Base-by-base conservation (phyloP, 2,113 vertebrate species). In the Pomatorhinus ruficollis region DNA sequence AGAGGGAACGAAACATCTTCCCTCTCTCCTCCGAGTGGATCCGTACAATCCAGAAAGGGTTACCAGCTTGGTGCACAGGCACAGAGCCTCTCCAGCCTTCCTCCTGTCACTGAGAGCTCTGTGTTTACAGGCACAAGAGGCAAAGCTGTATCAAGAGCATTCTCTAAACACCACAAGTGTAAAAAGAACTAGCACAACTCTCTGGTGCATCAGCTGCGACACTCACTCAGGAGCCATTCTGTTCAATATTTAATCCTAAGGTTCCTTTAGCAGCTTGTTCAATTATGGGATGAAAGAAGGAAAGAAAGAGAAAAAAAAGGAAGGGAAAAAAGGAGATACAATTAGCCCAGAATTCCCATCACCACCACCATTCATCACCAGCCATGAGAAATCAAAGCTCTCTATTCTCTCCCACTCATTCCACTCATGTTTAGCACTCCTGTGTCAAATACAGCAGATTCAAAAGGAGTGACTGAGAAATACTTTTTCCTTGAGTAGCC, bases 161-260 rank as follows among this genome's bases (percentile, higher is more conserved):
- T 75, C 61, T 35, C 81, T 68, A 6, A 76, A 47, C 24, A n/a
- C 27, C 33, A 30, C 25, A 57, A 87, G 65, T 3, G 11, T 20
- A 71, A 56, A 11, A 25, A 79, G 76, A 85, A 64, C 5, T 11
- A 71, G 44, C 40, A n/a, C 49, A 57, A 23, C n/a, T 60, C 65
- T 59, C 74, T n/a, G 13, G 27, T 37, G 61, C 69, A 39, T 91
- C 56, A 93, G 60, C 65, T 84, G 81, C 0, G 2, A 85, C 61
- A 24, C 37, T 79, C 71, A 47, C 70, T 75, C 30, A 9, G 78
- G 69, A 82, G 79, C 11, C 17, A 71, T 79, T 85, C 69, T 45
- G 42, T 76, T 94, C 81, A 93, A 79, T 79, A 79, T 64, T 91
- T 94, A 95, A 94, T 78, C 52, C 65, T 74, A 59, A 39, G 7